Percentiles rank a stretch among this genome's conserved stretches.
phyloP scores from a whole-genome alignment of 2,888 invertebrate genomes.

The Chydorus sphaericus region DNA sequence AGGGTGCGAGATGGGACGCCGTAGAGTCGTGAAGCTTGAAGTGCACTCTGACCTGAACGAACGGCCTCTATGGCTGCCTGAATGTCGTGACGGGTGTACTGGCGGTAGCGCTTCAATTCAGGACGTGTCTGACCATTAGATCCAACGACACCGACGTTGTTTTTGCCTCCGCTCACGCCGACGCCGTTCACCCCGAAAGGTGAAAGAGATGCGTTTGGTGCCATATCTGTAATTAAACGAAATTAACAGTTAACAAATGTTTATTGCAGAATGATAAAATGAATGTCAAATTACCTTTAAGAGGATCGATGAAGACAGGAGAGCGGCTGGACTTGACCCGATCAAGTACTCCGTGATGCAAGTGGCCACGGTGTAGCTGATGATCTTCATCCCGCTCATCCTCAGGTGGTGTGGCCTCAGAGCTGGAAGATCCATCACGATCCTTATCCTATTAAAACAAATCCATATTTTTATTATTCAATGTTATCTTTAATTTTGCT shows the following conservation, averaged over 20 bases:
- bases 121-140: too few species aligned
- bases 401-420: conserved; percentile 11
- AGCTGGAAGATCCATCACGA: conserved; percentile 12
- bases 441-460: conserved; percentile 9
- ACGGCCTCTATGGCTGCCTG: conserved; percentile 77
- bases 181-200: not conserved
- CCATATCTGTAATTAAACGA: not conserved
- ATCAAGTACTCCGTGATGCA: not conserved
- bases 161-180: not conserved
- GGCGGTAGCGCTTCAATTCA: conserved; percentile 87
- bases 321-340: not conserved
- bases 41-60: conserved; percentile 69
- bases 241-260: not conserved
- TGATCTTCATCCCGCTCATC: conserved; percentile 12
- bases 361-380: not conserved
- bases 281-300: conserved; percentile 3
- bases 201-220: not conserved
- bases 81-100: conserved; percentile 74
- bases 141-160: not conserved
- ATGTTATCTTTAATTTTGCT: not conserved
- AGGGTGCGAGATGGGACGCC: conserved; percentile 77
- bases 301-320: not conserved
- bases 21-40: conserved; percentile 73
- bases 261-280: not conserved
- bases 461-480: not conserved